Evolutionary conservation across 2,113 vertebrate species (phyloP), one percentile per base, ranked within the genome.

Genomic region (Pachycephala philippinensis): DNA sequence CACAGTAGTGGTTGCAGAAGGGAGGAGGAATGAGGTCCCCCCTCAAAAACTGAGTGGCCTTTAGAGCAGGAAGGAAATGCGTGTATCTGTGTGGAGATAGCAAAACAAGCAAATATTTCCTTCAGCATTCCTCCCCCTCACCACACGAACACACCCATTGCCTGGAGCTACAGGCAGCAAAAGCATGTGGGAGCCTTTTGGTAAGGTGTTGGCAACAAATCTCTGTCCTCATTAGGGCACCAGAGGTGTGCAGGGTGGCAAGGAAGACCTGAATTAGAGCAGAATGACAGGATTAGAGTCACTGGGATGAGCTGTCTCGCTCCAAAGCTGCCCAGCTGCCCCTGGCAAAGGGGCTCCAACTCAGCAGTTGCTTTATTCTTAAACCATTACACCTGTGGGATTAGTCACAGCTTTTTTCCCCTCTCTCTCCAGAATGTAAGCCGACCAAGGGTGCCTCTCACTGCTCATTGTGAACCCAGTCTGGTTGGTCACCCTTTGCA

Each of bases 41-140:
- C 37, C 28, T 21, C 42, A 60, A 75, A 60, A 64, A 69, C 22
- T 1, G 0, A 74, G 20, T 60, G 37, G 20, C 82, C 52, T 66
- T 89, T 75, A 40, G 12, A 50, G 39, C 78, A 93, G 96, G 92
- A 96, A 96, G 90, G 93, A 97, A 97, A 92, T 86, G 83, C 84
- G 70, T 90, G 64, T 70, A 70, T 92, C 71, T 90, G 54, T 89
- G 79, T 75, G 64, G 68, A 95, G 93, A 93, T 71, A 92, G 90
- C 90, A 90, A 92, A 97, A 90, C 68, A 95, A 96, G 49, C 18
- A 4, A 91, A 21, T 85, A 70, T 69, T 93, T 96, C 93, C 89
- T 76, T 91, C 94, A 76, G 49, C 63, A 84, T 95, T 96, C 94
- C 94, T 92, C 70, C 61, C 44, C 33, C 74, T 84, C 81, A 70